Evolutionary conservation across 2,113 vertebrate genomes (phyloP).

Genomic region (Tenebrosternarchus preto): DNA sequence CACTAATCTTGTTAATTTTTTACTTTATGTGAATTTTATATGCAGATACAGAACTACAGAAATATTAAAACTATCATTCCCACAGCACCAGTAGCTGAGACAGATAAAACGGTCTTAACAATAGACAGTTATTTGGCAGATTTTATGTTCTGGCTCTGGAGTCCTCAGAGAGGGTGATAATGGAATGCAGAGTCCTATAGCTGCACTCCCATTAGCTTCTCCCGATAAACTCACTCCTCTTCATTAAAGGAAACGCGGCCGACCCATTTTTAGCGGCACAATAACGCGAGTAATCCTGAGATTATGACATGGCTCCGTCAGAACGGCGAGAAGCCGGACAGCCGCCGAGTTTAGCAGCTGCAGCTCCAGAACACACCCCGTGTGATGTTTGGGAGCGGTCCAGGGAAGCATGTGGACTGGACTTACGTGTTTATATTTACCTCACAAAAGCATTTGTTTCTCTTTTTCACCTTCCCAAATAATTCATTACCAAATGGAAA

Average conservation of each 20-base stretch:
- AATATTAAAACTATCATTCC: slow-evolving; percentile 31
- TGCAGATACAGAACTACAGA: slow-evolving; percentile 13
- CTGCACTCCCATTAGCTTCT: neutral
- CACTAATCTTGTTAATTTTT: neutral
- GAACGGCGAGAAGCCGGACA: too few species aligned
- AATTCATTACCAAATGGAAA: neutral
- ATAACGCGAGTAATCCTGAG: slow-evolving; percentile 1
- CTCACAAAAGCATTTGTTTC: neutral
- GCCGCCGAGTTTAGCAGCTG: too few species aligned
- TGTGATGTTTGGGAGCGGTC: neutral
- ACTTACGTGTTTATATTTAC: neutral
- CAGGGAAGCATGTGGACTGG: neutral
- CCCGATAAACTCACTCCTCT: neutral
- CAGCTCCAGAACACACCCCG: too few species aligned
- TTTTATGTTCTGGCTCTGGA: slow-evolving; percentile 8
- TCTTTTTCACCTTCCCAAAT: neutral
- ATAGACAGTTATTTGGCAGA: slow-evolving; percentile 2
- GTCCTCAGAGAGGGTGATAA: neutral
- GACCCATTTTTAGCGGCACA: neutral
- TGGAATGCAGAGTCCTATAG: neutral
- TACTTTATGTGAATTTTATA: neutral
- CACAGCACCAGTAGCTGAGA: neutral
- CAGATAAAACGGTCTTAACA: neutral
- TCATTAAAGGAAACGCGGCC: neutral
- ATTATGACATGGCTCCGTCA: neutral